Evolutionary conservation across 2,797 vertebrate genomes (phyloP).

Genomic region (Xenopus petersii): DNA sequence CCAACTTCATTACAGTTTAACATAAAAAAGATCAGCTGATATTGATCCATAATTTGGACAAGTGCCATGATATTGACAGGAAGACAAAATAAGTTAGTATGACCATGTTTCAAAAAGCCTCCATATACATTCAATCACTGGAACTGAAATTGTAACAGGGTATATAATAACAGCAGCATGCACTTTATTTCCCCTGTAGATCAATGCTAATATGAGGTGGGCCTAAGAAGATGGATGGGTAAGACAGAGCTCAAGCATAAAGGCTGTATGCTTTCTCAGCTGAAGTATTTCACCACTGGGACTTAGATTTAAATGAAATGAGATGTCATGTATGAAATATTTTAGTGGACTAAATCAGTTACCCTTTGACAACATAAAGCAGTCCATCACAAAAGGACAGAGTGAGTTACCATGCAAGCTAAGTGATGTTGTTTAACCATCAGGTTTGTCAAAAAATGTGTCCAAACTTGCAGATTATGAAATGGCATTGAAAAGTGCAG

Average conservation of each 20-base stretch:
- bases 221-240: constrained; percentile 85
- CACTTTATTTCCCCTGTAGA: constrained; percentile 90
- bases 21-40: constrained; percentile 89
- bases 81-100: constrained; percentile 91
- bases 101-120: constrained; percentile 88
- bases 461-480: not conserved
- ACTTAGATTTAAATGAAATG: constrained; percentile 34
- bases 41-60: constrained; percentile 97
- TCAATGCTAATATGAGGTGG: constrained; percentile 93
- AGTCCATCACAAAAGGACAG: constrained; percentile 19
- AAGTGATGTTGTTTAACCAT: constrained; percentile 30
- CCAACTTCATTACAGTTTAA: constrained; percentile 76
- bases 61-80: constrained; percentile 93
- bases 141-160: constrained; percentile 82
- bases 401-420: constrained; percentile 27
- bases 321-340: constrained; percentile 46
- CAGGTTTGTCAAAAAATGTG: not conserved
- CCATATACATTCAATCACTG: constrained; percentile 85
- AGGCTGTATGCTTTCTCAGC: constrained; percentile 56
- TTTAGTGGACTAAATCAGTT: constrained; percentile 38
- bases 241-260: constrained; percentile 59
- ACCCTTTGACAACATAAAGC: constrained; percentile 35
- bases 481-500: not conserved
- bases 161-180: constrained; percentile 81
- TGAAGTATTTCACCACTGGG: constrained; percentile 49